Percentiles rank a stretch among this genome's conserved stretches.
These are phyloP conservation scores for Nycticebus coucang DNA, from an alignment of 2,113 vertebrate species.

Conservation along the genomic window DNA sequence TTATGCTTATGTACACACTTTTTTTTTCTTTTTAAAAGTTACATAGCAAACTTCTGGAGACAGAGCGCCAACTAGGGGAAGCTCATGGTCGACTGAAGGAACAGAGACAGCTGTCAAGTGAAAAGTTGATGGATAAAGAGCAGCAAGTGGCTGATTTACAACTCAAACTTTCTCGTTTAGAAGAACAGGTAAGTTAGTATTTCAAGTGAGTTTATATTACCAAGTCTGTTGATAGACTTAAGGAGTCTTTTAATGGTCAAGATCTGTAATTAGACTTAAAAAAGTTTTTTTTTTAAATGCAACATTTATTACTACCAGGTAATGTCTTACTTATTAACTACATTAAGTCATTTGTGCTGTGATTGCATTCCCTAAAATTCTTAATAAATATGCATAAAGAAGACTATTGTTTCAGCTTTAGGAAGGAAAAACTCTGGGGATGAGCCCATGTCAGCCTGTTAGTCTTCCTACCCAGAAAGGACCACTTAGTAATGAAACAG, in stretches of 20 bases:
- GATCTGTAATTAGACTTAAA: background rate
- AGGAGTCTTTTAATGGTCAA: background rate
- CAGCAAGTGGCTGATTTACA: constrained; percentile 96
- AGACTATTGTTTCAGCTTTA: background rate
- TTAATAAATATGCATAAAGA: background rate
- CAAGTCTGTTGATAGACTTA: background rate
- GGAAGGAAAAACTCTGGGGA: background rate
- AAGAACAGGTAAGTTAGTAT: constrained; percentile 91
- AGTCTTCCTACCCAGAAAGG: background rate
- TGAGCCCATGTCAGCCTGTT: background rate
- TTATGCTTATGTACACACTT: background rate
- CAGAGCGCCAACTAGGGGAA: constrained; percentile 96
- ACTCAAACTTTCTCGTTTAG: constrained; percentile 94
- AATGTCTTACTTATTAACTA: background rate
- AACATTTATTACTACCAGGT: background rate
- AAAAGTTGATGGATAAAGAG: constrained; percentile 97
- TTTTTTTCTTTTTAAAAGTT: constrained; percentile 85
- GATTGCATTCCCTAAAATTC: background rate
- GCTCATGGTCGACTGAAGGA: constrained; percentile 97
- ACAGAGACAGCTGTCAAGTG: constrained; percentile 97
- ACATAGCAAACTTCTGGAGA: constrained; percentile 95
- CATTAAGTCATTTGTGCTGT: constrained; percentile 27
- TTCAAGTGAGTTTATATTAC: background rate
- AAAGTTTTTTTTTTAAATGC: background rate
- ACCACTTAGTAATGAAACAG: background rate